These are phyloP conservation scores for Solenodon paradoxus DNA, from an alignment of 2,113 vertebrate species.

Conservation along the genomic window DNA sequence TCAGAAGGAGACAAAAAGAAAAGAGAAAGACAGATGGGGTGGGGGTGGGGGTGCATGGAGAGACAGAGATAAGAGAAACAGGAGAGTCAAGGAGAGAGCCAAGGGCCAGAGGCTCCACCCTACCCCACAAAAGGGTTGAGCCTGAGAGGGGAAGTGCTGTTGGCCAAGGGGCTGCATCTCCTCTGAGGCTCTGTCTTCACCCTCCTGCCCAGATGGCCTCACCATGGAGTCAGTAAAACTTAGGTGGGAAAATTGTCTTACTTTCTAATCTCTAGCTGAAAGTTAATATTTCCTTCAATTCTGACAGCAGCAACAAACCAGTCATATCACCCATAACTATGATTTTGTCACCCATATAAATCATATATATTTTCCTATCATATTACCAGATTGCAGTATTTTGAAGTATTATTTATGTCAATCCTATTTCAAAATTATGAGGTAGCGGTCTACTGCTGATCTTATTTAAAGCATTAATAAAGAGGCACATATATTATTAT, in stretches of 20 bases:
- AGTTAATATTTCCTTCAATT: conserved; percentile 22
- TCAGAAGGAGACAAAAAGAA: not conserved
- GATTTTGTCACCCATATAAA: conserved; percentile 10
- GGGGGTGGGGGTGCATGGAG: too few species aligned
- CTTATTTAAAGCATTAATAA: conserved; percentile 67
- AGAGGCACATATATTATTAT: conserved; percentile 38
- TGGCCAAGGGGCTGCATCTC: not conserved
- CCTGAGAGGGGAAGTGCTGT: not conserved
- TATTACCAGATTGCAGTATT: not conserved
- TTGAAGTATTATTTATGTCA: conserved; percentile 50
- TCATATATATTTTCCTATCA: not conserved
- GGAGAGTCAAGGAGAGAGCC: not conserved
- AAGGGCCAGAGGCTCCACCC: not conserved
- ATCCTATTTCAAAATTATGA: conserved; percentile 48
- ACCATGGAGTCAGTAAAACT: not conserved
- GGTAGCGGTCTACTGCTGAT: conserved; percentile 40
- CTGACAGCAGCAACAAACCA: not conserved
- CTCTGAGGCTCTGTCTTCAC: not conserved
- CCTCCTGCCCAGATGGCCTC: not conserved
- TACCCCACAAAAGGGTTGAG: not conserved
- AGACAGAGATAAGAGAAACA: not conserved
- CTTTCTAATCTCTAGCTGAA: conserved; percentile 22
- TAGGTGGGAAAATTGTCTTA: not conserved
- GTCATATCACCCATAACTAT: not conserved
- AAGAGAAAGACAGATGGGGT: too few species aligned